Base-by-base conservation (phyloP, 2,888 invertebrate genomes). In the Watsonalla binaria region DNA sequence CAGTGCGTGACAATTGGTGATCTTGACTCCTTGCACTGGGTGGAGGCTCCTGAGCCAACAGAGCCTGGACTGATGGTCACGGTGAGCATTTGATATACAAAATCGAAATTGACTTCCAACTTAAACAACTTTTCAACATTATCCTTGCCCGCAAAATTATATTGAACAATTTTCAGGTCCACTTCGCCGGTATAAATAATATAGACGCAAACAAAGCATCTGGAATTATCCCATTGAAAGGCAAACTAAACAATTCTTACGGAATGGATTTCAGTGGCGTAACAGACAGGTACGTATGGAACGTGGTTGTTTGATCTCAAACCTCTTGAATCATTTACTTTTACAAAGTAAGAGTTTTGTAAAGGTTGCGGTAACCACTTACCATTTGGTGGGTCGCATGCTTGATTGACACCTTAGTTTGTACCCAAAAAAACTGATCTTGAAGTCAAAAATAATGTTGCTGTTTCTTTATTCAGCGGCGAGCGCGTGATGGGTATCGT, bases 401-500 rank as follows among this genome's bases (percentile, higher is more conserved):
- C n/a, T n/a, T n/a, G n/a, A n/a, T n/a, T n/a, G n/a, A n/a, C n/a
- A n/a, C n/a, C n/a, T n/a, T n/a, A n/a, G n/a, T n/a, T n/a, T n/a
- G n/a, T n/a, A n/a, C n/a, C n/a, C n/a, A n/a, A n/a, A n/a, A n/a
- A n/a, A n/a, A n/a, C n/a, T n/a, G n/a, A n/a, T 24, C 4, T 24
- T 4, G 4, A 24, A 24, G 24, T 24, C 4, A 24, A 42, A 34
- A 37, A 5, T 14, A 42, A 51, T 53, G 37, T 51, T 6, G 45
- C 7, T 5, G 11, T 52, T 51, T 7, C 47, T 7, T 48, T 37
- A 46, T 35, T 5, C 46, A 88, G 89, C 0, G 93, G 92, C 0
- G 72, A 83, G 9, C 85, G 89, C 6, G 85, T 93, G 0, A 94
- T 95, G 94, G 95, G 95, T 9, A 67, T 94, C 54, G 84, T 92